phyloP scores from a whole-genome alignment of 2,888 invertebrate species.

The Drosophila rellima region DNA sequence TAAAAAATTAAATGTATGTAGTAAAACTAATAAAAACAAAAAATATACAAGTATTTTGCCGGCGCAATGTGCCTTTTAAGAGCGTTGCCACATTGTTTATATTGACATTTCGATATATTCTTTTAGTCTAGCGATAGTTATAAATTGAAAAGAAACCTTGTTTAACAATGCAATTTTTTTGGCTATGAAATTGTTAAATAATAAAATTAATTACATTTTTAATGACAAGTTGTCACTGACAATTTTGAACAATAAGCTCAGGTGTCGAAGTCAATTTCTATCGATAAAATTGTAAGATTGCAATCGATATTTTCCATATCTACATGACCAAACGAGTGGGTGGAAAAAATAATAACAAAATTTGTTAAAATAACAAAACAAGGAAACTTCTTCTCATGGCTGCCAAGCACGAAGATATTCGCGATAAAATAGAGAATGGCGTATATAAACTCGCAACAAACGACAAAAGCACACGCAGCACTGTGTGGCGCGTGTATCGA shows the following conservation, averaged over 20 bases:
- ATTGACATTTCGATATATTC: constrained; percentile 18
- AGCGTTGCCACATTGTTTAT: constrained; percentile 56
- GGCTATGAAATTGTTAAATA: neutral
- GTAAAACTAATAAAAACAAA: constrained; percentile 55
- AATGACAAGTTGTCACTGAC: neutral
- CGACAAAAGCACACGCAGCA: constrained; percentile 64
- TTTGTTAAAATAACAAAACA: constrained; percentile 28
- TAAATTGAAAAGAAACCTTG: neutral
- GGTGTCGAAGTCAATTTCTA: neutral
- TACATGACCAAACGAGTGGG: constrained; percentile 16
- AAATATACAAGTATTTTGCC: constrained; percentile 59
- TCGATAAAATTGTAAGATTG: neutral
- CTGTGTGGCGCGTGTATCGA: constrained; percentile 66
- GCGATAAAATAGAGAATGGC: constrained; percentile 64
- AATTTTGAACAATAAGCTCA: neutral
- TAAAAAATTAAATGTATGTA: neutral
- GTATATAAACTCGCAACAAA: constrained; percentile 60
- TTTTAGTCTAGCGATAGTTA: neutral
- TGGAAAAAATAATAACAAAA: constrained; percentile 61
- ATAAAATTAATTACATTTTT: neutral
- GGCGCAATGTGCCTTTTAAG: constrained; percentile 65
- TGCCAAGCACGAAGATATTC: constrained; percentile 61
- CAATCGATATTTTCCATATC: constrained; percentile 34
- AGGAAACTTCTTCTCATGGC: constrained; percentile 44
- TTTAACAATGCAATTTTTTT: neutral